Conservation (phyloP, 2,113 vertebrate genomes). For the Corvus moneduloides region DNA sequence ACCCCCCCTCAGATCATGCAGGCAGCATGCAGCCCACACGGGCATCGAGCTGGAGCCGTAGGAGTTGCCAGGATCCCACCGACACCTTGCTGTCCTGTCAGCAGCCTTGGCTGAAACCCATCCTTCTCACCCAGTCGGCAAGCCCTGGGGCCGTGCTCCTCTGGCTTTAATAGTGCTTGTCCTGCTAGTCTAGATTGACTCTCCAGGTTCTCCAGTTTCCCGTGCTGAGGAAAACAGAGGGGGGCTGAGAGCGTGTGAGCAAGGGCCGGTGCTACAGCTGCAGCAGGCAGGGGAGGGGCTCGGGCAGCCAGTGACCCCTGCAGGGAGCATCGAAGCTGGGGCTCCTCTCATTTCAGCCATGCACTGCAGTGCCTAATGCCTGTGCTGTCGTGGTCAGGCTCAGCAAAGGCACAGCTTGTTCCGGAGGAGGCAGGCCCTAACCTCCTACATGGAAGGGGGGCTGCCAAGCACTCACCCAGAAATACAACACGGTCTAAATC, state of each 20-base stretch:
- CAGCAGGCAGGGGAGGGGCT: neutral
- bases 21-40: neutral
- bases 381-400: rapidly evolving
- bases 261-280: neutral
- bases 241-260: neutral
- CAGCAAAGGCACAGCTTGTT: neutral
- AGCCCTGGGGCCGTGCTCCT: neutral
- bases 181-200: neutral
- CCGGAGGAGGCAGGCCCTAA: neutral
- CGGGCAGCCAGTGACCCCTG: rapidly evolving
- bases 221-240: rapidly evolving
- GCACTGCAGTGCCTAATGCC: neutral
- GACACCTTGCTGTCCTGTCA: neutral
- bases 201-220: rapidly evolving
- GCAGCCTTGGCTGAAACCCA: neutral
- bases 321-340: rapidly evolving
- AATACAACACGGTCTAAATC: neutral
- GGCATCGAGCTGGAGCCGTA: neutral
- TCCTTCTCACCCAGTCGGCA: neutral
- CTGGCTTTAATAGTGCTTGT: neutral
- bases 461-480: neutral
- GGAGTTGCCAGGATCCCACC: neutral
- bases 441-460: rapidly evolving
- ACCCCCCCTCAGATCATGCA: neutral
- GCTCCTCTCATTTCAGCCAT: rapidly evolving